A percentile compares a stretch with the other conserved stretches of the same genome.
Conservation (phyloP, 2,888 invertebrate genomes). For the Hirtodrosophila confusa region DNA sequence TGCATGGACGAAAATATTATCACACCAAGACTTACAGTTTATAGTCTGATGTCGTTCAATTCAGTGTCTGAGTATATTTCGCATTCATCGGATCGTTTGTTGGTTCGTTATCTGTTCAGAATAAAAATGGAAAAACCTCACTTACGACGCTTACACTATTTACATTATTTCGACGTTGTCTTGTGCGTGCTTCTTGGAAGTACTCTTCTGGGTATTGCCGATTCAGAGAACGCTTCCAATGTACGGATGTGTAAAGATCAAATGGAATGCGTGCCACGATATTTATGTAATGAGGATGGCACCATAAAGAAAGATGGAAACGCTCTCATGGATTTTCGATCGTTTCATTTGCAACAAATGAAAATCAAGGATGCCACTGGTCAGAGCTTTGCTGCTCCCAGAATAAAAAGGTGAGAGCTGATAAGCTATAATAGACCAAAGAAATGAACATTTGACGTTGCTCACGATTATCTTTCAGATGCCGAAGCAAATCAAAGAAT, state of each 20-base stretch:
- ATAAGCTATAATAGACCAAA: too few relatives aligned
- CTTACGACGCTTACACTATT: too few relatives aligned
- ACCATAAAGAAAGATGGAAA: neutral
- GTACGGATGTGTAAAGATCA: neutral
- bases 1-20: too few relatives aligned
- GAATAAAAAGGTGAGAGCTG: neutral
- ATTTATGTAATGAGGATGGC: neutral
- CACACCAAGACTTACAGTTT: too few relatives aligned
- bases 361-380: neutral
- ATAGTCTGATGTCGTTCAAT: too few relatives aligned
- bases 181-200: neutral
- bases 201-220: neutral
- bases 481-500: too few relatives aligned
- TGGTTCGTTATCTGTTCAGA: neutral
- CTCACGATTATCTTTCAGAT: neutral
- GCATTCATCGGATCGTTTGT: neutral
- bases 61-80: slow-evolving; percentile 1
- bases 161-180: neutral
- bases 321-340: neutral
- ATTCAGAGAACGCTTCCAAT: neutral
- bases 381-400: neutral
- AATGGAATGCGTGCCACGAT: slow-evolving; percentile 1
- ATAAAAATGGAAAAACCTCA: neutral
- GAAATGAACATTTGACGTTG: neutral
- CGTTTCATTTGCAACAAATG: too few relatives aligned